Base-by-base conservation (phyloP, 35 echinoderm and acorn worm genomes). In the Lytechinus pictus region DNA sequence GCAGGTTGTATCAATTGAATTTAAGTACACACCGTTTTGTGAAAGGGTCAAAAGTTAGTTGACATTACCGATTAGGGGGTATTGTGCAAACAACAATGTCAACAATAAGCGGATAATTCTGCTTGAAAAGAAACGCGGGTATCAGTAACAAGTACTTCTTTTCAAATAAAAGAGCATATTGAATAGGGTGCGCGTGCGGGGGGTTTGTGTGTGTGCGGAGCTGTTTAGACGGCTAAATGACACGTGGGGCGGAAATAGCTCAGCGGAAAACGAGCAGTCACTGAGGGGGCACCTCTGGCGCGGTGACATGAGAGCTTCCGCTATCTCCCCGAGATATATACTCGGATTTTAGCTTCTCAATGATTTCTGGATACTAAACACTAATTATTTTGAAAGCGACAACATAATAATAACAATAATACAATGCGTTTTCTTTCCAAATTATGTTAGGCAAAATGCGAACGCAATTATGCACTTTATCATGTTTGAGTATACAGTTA, bases 1-100 rank as follows among this genome's bases (percentile, higher is more conserved):
- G 92, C 92, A 93, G 92, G 92, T 57, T 93, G 92, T 57, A 53
- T 10, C 92, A n/a, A 53, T 57, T 93, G 92, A 57, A 44, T 54
- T 14, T 92, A 57, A 93, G 54, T 57, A 93, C 92, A 55, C 92
- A 57, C 66, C 6, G 92, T 93, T 93, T 93, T 93, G 92, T 93
- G 11, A 53, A 27, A 57, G 92, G 92, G 92, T 93, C 92, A 93
- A 93, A 93, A 93, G 92, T 93, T 93, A 93, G 92, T 93, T 93
- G 51, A 93, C 92, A 93, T n/a, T 53, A 9, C 11, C 92, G 92
- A 93, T 93, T 93, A 93, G 92, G 28, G 28, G 53, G 11, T 57
- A 55, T 93, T 93, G 92, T 55, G 54, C 92, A 93, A 27, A 93
- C 92, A 11, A 93, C 55, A 55, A 57, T 93, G 92, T 93, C 92